Evolutionary conservation across 1,140 invertebrate genomes (phyloP).

Genomic region (Chlorops oryzae): DNA sequence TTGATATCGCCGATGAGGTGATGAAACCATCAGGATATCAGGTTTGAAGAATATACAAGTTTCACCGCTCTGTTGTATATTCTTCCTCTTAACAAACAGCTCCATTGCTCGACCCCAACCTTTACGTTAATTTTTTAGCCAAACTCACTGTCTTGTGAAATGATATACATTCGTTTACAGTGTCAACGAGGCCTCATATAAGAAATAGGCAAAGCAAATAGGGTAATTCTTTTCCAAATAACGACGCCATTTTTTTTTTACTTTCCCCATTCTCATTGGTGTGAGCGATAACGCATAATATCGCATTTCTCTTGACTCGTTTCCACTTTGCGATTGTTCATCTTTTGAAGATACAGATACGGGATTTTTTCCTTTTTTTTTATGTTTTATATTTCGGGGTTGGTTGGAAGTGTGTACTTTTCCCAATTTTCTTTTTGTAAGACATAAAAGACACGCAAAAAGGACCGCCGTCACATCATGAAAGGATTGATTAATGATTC

Average conservation of each 20-base stretch:
- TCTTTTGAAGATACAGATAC: too few species aligned
- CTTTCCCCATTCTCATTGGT: constrained; percentile 14
- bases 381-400: constrained; percentile 3
- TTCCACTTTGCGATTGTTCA: constrained; percentile 4
- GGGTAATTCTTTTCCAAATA: constrained; percentile 33
- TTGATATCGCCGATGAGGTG: too few species aligned
- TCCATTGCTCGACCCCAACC: too few species aligned
- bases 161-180: too few species aligned
- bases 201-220: constrained; percentile 41
- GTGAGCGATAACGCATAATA: too few species aligned
- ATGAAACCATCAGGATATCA: too few species aligned
- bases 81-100: too few species aligned
- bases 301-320: constrained; percentile 6
- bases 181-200: constrained; percentile 42
- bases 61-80: too few species aligned
- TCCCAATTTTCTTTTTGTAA: constrained; percentile 30
- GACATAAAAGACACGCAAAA: constrained; percentile 49
- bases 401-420: constrained; percentile 13
- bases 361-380: constrained; percentile 8
- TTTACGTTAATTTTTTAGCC: too few species aligned
- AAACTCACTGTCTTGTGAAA: too few species aligned
- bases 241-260: constrained; percentile 40
- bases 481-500: constrained; percentile 49
- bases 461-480: constrained; percentile 48
- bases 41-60: too few species aligned